Evolutionary conservation across 2,888 invertebrate genomes (phyloP).

Genomic region (Poecilobothrus nobilitatus): DNA sequence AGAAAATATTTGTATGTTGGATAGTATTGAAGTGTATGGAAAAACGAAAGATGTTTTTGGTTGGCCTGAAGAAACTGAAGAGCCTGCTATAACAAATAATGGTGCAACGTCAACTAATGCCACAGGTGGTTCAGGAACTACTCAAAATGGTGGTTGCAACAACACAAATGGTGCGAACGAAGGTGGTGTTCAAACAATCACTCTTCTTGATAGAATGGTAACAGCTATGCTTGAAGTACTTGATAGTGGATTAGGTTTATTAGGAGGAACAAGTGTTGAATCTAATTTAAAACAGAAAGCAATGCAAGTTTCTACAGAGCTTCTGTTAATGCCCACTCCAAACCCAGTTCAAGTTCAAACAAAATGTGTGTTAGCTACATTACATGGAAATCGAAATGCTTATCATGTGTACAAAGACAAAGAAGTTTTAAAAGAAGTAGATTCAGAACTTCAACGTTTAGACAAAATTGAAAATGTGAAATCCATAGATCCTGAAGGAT

Average conservation of each 20-base stretch:
- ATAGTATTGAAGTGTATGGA: slow-evolving; percentile 90
- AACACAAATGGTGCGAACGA: slow-evolving; percentile 34
- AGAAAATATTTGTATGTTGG: slow-evolving; percentile 83
- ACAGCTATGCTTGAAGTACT: slow-evolving; percentile 62
- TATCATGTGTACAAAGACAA: slow-evolving; percentile 90
- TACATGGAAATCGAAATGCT: slow-evolving; percentile 60
- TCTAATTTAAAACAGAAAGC: slow-evolving; percentile 48
- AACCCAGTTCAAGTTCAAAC: slow-evolving; percentile 65
- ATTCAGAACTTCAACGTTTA: slow-evolving; percentile 57
- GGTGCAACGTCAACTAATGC: slow-evolving; percentile 34
- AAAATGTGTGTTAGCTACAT: slow-evolving; percentile 72
- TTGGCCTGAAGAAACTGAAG: slow-evolving; percentile 94
- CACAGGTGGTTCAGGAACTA: slow-evolving; percentile 29
- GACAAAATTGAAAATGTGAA: slow-evolving; percentile 54
- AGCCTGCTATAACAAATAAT: slow-evolving; percentile 46
- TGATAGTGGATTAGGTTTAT: slow-evolving; percentile 59
- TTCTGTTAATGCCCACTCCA: slow-evolving; percentile 61
- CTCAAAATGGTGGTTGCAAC: slow-evolving; percentile 37
- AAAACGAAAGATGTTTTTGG: slow-evolving; percentile 93
- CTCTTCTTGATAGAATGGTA: slow-evolving; percentile 50
- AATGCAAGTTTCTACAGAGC: slow-evolving; percentile 51
- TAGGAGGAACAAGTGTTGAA: slow-evolving; percentile 45
- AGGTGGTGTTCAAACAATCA: slow-evolving; percentile 31
- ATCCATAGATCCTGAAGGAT: slow-evolving; percentile 82
- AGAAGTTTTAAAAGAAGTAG: slow-evolving; percentile 70